Percentiles rank a stretch among this genome's conserved stretches.
phyloP scores from a whole-genome alignment of 2,113 vertebrate genomes.

The Colaptes auratus region DNA sequence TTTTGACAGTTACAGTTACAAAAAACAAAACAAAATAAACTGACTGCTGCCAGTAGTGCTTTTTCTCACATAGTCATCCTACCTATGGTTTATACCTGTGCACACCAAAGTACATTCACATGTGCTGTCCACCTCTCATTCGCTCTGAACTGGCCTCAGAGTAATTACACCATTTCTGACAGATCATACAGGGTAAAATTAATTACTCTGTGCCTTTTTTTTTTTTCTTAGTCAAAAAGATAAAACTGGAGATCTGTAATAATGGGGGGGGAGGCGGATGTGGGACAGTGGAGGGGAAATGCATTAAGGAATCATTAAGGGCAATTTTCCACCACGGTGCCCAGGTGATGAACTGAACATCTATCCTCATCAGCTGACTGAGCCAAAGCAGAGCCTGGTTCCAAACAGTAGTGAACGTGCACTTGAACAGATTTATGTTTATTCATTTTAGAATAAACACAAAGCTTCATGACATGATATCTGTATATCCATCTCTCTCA shows the following conservation, averaged over 20 bases:
- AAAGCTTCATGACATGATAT: background rate
- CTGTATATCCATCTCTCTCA: background rate
- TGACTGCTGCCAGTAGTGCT: background rate
- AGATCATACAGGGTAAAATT: background rate
- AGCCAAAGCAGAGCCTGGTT: background rate
- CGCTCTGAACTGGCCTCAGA: background rate
- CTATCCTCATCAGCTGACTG: background rate
- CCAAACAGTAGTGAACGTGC: background rate
- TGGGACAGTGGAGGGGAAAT: background rate
- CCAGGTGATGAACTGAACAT: background rate
- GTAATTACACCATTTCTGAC: background rate
- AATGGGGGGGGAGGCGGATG: background rate
- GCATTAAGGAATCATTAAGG: background rate
- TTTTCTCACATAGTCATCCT: background rate
- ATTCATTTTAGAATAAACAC: background rate
- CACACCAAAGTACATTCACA: background rate
- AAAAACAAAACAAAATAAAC: background rate
- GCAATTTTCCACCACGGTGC: background rate
- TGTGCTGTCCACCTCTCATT: background rate
- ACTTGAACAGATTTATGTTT: background rate
- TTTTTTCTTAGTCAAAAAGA: background rate
- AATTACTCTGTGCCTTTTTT: background rate
- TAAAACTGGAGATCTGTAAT: background rate
- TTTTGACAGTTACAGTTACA: background rate
- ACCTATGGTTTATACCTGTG: background rate